phyloP scores from a whole-genome alignment of 2,113 vertebrate genomes.

The Hydropotes inermis region DNA sequence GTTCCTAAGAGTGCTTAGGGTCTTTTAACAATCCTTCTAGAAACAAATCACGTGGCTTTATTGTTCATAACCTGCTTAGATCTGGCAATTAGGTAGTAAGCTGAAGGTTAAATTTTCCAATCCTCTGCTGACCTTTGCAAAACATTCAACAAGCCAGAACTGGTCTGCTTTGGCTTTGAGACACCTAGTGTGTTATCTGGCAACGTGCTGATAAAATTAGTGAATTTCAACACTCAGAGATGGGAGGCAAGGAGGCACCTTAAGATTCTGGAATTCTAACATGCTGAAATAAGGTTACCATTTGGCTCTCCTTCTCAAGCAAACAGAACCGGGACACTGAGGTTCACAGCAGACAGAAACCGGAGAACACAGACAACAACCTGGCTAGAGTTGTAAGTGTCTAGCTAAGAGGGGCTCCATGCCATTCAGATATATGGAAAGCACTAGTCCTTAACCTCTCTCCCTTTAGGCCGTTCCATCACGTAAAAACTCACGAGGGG shows the following conservation, averaged over 20 bases:
- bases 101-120: not conserved
- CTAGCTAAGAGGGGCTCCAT: not conserved
- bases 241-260: not conserved
- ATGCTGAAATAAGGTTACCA: not conserved
- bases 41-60: not conserved
- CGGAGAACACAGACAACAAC: not conserved
- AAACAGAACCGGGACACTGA: not conserved
- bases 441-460: not conserved
- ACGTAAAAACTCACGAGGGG: not conserved
- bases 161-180: not conserved
- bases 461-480: not conserved
- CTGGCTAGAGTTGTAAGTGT: not conserved
- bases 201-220: not conserved
- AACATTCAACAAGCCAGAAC: not conserved
- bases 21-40: not conserved
- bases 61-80: not conserved
- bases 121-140: conserved; percentile 1
- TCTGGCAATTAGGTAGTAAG: not conserved
- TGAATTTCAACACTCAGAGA: not conserved
- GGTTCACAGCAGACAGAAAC: not conserved
- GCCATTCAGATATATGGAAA: not conserved
- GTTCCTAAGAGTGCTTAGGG: not conserved
- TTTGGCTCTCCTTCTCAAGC: not conserved
- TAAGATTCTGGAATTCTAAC: not conserved
- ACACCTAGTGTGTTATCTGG: not conserved